Evolutionary conservation across 2,113 vertebrate species (phyloP), one percentile per base, ranked within the genome.

Genomic region (Upupa epops): DNA sequence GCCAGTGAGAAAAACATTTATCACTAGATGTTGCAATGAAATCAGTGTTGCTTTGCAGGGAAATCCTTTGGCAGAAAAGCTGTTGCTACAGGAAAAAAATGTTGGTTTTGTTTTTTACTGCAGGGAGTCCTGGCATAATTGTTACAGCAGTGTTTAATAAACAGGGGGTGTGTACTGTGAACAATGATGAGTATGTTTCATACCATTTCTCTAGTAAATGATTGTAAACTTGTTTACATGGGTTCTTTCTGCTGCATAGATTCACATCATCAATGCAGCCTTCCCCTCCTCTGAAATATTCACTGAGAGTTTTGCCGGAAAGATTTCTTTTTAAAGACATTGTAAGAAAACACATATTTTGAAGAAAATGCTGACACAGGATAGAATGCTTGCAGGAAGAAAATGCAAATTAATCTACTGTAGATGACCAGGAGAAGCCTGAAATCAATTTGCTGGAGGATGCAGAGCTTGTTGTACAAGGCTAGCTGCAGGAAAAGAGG

Each of bases 191-290:
- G 40, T 78, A 92, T 74, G 64, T 82, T 89, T 83, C 74, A 60
- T 20, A 72, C 26, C 58, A 40, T 58, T 56, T 1, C 1, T 64
- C 52, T 85, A 45, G 54, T 49, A 49, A 58, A 74, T 48, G 49
- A 25, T 26, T 84, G 80, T 75, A 60, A 71, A 93, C 95, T 95
- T 97, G 97, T 98, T 97, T 97, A 96, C 96, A 25, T 49, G 92
- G 74, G 42, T 24, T 76, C 83, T 29, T 83, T 97, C 93, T 98
- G 95, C 96, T 97, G 97, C 97, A 97, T 86, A 96, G 95, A 69
- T 86, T 68, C 66, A 51, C 5, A 9, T 37, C 66, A 82, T 51
- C 87, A 37, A 19, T 94, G 95, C 91, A 96, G 89, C 66, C 61
- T 89, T 90, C 26, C 36, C 32, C 46, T 88, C 64, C 68, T 89